These are phyloP conservation scores for Cydia amplana DNA, from an alignment of 1,140 invertebrate genomes.

Conservation along the genomic window DNA sequence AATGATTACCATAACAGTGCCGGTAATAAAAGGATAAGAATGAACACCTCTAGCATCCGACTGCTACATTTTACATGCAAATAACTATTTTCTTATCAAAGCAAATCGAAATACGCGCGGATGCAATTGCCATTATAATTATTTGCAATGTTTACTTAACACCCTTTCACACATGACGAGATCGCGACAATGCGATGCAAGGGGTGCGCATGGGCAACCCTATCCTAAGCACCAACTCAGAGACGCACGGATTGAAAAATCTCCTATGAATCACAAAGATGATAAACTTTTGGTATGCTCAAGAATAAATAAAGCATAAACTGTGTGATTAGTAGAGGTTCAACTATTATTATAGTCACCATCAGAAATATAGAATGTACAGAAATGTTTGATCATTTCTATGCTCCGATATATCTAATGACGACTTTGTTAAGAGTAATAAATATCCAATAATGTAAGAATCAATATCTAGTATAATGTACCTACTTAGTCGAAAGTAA, in stretches of 20 bases:
- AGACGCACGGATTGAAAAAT: constrained; percentile 46
- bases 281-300: constrained; percentile 37
- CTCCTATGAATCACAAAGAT: constrained; percentile 45
- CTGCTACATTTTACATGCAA: constrained; percentile 68
- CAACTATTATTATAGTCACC: no score
- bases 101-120: constrained; percentile 53
- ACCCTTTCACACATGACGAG: constrained; percentile 80
- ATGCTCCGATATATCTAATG: no score
- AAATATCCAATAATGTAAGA: not conserved
- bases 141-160: constrained; percentile 81
- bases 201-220: constrained; percentile 51
- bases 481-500: not conserved
- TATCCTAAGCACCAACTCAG: not conserved
- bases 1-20: constrained; percentile 71
- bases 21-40: constrained; percentile 59
- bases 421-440: not conserved
- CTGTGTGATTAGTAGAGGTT: no score
- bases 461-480: not conserved
- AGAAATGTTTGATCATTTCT: no score
- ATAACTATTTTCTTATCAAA: constrained; percentile 69
- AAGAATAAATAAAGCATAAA: not conserved
- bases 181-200: constrained; percentile 64
- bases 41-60: constrained; percentile 55
- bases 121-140: constrained; percentile 78
- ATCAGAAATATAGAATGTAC: no score